These are phyloP conservation scores for Ptiloglossa arizonensis DNA, from an alignment of 1,140 invertebrate genomes.

Conservation along the genomic window DNA sequence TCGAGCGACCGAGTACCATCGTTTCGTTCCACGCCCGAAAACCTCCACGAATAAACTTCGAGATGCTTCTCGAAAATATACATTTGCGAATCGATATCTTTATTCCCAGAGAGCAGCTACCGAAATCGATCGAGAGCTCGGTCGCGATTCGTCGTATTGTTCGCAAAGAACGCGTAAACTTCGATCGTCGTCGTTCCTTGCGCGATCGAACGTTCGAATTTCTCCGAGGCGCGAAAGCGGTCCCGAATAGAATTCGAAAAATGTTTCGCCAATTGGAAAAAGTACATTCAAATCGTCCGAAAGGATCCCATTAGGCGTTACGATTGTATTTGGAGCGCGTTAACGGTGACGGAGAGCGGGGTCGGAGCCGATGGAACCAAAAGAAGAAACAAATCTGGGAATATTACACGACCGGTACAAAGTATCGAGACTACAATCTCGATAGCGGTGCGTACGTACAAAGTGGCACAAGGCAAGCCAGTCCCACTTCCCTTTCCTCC, in stretches of 20 bases:
- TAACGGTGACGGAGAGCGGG: neutral
- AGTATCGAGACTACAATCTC: constrained; percentile 49
- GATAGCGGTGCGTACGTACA: constrained; percentile 37
- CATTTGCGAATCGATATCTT: too few relatives aligned
- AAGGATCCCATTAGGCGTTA: neutral
- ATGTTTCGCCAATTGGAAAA: too few relatives aligned
- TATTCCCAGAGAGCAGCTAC: too few relatives aligned
- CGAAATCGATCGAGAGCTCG: too few relatives aligned
- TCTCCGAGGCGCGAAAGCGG: too few relatives aligned
- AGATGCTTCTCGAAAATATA: too few relatives aligned
- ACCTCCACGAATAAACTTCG: neutral
- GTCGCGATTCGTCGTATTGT: too few relatives aligned
- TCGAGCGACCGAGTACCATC: neutral
- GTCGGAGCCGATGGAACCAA: neutral
- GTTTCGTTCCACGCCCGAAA: neutral
- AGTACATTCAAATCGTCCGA: too few relatives aligned
- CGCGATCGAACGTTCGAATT: too few relatives aligned
- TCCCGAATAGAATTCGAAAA: too few relatives aligned
- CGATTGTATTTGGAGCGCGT: neutral
- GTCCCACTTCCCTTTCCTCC: constrained; percentile 59
- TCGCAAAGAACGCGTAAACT: too few relatives aligned
- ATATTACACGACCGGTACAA: constrained; percentile 35
- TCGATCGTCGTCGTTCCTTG: too few relatives aligned
- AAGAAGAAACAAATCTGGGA: constrained; percentile 32
- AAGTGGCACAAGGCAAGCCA: constrained; percentile 59